These are phyloP conservation scores for Dolichoris vasculosae DNA, from an alignment of 1,140 invertebrate genomes.

Conservation along the genomic window DNA sequence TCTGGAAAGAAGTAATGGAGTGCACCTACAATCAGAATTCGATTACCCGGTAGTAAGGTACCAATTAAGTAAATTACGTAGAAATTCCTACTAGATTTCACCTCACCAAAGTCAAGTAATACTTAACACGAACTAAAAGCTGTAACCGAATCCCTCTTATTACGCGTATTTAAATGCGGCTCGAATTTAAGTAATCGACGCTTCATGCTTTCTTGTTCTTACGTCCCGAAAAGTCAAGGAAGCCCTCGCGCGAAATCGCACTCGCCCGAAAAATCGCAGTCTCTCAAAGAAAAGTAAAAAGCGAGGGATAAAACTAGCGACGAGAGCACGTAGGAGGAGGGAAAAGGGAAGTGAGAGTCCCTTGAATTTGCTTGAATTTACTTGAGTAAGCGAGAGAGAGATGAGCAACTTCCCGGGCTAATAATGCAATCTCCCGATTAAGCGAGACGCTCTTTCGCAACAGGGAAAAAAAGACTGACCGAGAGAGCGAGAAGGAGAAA, in stretches of 20 bases:
- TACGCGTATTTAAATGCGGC: conserved; percentile 20
- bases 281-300: conserved; percentile 6
- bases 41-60: conserved; percentile 1
- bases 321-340: background rate
- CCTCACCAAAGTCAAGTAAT: background rate
- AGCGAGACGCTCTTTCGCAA: conserved; percentile 41
- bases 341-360: background rate
- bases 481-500: conserved; percentile 13
- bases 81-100: conserved; percentile 8
- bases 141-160: conserved; percentile 25
- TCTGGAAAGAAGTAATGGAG: conserved; percentile 9
- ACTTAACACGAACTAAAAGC: conserved; percentile 4
- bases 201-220: background rate
- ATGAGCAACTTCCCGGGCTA: conserved; percentile 22
- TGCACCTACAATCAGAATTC: conserved; percentile 24
- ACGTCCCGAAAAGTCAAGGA: background rate
- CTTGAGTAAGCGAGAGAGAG: conserved; percentile 1
- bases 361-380: conserved; percentile 36
- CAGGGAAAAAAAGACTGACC: background rate
- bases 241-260: background rate
- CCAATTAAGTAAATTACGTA: conserved; percentile 13
- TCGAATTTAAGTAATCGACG: background rate
- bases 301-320: background rate
- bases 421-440: conserved; percentile 55
- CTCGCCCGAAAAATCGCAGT: conserved; percentile 19